Base-by-base conservation (phyloP, 2,888 invertebrate genomes). In the Thymelicus acteon region DNA sequence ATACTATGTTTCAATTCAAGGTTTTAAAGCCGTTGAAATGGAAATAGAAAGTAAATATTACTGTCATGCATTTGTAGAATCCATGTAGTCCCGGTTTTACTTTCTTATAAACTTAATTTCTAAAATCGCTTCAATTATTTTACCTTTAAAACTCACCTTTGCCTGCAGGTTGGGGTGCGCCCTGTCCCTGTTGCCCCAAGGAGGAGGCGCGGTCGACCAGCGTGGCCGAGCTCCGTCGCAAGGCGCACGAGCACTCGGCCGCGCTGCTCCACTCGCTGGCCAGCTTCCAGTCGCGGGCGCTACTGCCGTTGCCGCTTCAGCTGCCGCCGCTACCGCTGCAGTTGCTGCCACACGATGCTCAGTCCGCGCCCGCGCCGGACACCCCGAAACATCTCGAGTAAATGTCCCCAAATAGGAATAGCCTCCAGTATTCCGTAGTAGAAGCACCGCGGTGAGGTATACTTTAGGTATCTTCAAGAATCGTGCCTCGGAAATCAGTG, bases 241-340 rank as follows among this genome's bases (percentile, higher is more conserved):
- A 98, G 86, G 98, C 98, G 0, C 98, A 98, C 88, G 98, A 99
- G 85, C 98, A 99, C 88, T 97, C 98, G 0, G 98, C 98, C 0
- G 98, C 98, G 0, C 90, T 98, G 37, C 88, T 97, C 66, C 97
- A 97, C 83, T 96, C 96, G 49, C 89, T 97, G 62, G 97, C 97
- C 78, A 95, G 88, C 92, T 95, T 87, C 95, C 95, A 92, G 82
- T 95, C 95, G 37, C 94, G 96, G 13, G 95, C 95, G 15, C 85
- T 95, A 12, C 79, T 93, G 13, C 91, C 91, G 0, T 84, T 93
- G 58, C 92, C 92, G 1, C 81, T 92, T 0, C 90, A 88, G 2
- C 76, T 91, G 12, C 89, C 89, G 0, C 92, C 91, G 0, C 76
- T 92, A 54, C 90, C 90, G 2, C 78, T 90, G 60, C 82, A 82